Conservation (phyloP, 1,140 invertebrate genomes). For the Samia ricini region DNA sequence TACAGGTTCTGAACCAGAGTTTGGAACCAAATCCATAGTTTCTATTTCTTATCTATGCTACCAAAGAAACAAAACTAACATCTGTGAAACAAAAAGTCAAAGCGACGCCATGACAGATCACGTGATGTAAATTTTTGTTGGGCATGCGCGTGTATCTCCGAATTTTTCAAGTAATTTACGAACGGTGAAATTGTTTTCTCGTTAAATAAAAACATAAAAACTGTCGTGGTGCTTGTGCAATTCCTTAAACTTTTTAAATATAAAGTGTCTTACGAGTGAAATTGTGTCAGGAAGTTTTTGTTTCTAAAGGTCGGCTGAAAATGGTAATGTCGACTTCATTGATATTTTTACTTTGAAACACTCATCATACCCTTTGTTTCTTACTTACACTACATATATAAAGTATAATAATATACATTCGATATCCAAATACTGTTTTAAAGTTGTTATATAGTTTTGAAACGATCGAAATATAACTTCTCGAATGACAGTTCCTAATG, state of each 20-base stretch:
- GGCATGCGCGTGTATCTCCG: slow-evolving; percentile 68
- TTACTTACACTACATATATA: not conserved
- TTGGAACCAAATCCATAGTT: not conserved
- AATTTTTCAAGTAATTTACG: slow-evolving; percentile 66
- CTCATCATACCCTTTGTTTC: slow-evolving; percentile 36
- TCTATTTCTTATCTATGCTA: not conserved
- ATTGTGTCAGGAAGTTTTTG: slow-evolving; percentile 51
- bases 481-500: not conserved
- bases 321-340: slow-evolving; percentile 51
- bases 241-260: slow-evolving; percentile 12
- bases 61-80: too few species aligned
- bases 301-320: slow-evolving; percentile 55
- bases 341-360: slow-evolving; percentile 46
- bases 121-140: slow-evolving; percentile 76
- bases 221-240: slow-evolving; percentile 19
- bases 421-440: not conserved
- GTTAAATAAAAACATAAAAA: slow-evolving; percentile 30
- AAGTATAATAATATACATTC: not conserved
- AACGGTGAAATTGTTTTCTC: slow-evolving; percentile 57
- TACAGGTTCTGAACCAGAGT: too few species aligned
- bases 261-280: slow-evolving; percentile 37
- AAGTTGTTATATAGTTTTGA: not conserved
- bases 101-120: slow-evolving; percentile 74
- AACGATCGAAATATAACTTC: not conserved
- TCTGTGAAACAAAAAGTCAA: slow-evolving; percentile 37